Evolutionary conservation across 1,140 invertebrate genomes (phyloP), one percentile per base, ranked within the genome.

Genomic region (Neodiprion virginianus): DNA sequence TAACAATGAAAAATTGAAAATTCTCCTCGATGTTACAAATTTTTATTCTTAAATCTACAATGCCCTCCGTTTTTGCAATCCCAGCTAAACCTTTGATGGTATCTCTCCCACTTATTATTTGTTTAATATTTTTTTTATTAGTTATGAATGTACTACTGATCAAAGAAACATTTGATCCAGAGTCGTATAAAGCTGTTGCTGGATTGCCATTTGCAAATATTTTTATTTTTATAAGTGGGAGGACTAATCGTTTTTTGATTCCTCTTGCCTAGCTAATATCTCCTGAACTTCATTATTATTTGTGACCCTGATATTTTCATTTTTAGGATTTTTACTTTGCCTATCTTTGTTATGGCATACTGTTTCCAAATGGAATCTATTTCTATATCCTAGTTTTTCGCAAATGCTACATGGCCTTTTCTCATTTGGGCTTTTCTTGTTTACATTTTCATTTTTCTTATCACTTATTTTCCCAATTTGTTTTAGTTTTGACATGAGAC

Each of bases 191-290:
- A 7, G 69, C 77, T 48, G 50, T n/a, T 11, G 72, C 74, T 73
- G 67, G 48, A 7, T 71, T 53, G 1, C 71, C 66, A 48, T 79
- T 75, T 17, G 75, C 11, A 11, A 61, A 1, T 72, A 79, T 66
- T 61, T 74, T 75, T n/a, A 79, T 8, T 72, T 71, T 77, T 11
- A 79, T 79, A 67, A 79, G 76, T 76, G 77, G 77, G 74, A 71
- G 21, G 1, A 69, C 40, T 53, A 48, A 23, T 75, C 71, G 78
- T 79, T 79, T 78, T 78, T 79, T 78, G 76, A 50, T 69, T 75
- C 53, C 28, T 73, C 48, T 11, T 21, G 10, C 21, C 70, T 8
- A 50, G 65, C 50, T 47, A 76, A 10, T 66, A 12, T 66, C 8
- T 50, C 72, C 67, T 78, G 76, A 28, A 78, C 11, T 48, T 71